Conservation (phyloP, 2,888 invertebrate genomes). For the Agrotis exclamationis region DNA sequence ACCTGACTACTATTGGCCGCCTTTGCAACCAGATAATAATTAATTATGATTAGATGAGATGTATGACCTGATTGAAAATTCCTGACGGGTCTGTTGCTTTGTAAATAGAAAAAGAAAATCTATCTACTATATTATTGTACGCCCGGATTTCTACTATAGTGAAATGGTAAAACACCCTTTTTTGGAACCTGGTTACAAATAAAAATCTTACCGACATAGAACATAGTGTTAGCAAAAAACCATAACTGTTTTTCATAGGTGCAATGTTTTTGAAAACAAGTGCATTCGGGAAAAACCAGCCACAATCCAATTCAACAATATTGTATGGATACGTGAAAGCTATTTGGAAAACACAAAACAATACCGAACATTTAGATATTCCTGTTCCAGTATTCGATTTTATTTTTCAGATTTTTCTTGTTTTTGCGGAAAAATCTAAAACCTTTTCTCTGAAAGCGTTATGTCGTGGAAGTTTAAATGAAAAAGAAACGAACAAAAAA, state of each 20-base stretch:
- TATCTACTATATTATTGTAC: neutral
- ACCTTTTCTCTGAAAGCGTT: neutral
- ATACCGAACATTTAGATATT: constrained; percentile 29
- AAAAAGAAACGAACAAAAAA: neutral
- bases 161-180: neutral
- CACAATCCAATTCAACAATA: constrained; percentile 16
- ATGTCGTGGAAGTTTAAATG: neutral
- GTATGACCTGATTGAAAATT: neutral
- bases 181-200: fast-evolving
- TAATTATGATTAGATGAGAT: too few species aligned
- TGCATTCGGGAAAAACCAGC: constrained; percentile 12
- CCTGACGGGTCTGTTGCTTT: too few species aligned
- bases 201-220: neutral
- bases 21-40: too few species aligned
- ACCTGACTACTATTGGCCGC: too few species aligned
- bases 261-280: constrained; percentile 21
- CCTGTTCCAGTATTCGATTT: constrained; percentile 2
- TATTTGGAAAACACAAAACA: constrained; percentile 40
- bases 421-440: neutral
- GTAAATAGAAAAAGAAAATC: neutral
- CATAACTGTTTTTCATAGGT: constrained; percentile 15
- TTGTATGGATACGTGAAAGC: constrained; percentile 39
- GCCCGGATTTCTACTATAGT: too few species aligned
- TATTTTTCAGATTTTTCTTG: neutral
- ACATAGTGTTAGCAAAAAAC: neutral